These are phyloP conservation scores for Gobio occitaniae DNA, from an alignment of 2,797 vertebrate genomes.

Conservation along the genomic window DNA sequence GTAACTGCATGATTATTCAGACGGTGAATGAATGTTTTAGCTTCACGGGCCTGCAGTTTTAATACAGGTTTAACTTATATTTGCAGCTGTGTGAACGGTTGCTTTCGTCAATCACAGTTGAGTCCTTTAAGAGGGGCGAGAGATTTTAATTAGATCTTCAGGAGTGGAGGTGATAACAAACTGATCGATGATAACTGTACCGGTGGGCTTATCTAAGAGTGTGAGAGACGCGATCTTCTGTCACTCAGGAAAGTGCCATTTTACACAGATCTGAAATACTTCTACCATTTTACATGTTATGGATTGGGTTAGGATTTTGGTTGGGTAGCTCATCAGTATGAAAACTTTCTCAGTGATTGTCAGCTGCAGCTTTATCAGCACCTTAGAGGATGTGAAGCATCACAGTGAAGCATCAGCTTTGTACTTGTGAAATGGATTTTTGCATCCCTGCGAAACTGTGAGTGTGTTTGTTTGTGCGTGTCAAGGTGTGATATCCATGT, in stretches of 20 bases:
- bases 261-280: conserved; percentile 13
- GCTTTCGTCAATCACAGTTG: conserved; percentile 9
- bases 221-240: background rate
- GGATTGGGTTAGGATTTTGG: background rate
- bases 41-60: conserved; percentile 14
- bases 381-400: conserved; percentile 23
- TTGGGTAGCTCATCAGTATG: background rate
- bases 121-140: background rate
- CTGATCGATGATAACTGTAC: conserved; percentile 34
- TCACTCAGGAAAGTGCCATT: conserved; percentile 18
- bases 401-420: conserved; percentile 27
- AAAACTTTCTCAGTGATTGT: conserved; percentile 10
- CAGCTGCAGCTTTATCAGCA: conserved; percentile 33
- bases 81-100: background rate
- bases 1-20: conserved; percentile 35
- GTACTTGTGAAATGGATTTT: conserved; percentile 43
- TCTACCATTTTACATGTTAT: background rate
- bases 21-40: background rate
- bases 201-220: conserved; percentile 7
- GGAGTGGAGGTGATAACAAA: conserved; percentile 35
- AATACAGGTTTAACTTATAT: conserved; percentile 31
- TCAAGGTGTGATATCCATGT: background rate
- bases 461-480: background rate
- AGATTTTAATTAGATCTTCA: conserved; percentile 49
- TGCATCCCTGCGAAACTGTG: conserved; percentile 18